A percentile compares a stretch with the other conserved stretches of the same genome.
Evolutionary conservation across 2,797 vertebrate species (phyloP).

Genomic region (Danio tinwini): DNA sequence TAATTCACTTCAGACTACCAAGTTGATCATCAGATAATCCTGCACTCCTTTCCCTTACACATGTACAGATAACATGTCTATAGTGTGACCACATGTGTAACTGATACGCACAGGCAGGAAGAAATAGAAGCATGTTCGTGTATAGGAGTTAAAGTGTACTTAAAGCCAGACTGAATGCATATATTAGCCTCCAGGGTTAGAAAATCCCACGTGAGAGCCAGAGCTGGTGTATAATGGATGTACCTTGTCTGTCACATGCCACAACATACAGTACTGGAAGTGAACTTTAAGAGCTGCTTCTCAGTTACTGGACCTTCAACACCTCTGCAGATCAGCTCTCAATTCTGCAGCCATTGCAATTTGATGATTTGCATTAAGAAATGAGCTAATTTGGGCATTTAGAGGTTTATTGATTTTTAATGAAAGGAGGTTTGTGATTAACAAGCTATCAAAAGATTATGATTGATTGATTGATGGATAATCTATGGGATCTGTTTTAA

Average conservation of each 20-base stretch:
- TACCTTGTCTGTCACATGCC: constrained; percentile 48
- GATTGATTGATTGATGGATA: too few species aligned
- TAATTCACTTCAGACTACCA: neutral
- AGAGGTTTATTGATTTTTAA: neutral
- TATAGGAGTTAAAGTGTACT: neutral
- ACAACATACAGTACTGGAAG: constrained; percentile 5
- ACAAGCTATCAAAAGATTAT: too few species aligned
- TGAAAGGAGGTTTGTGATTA: neutral
- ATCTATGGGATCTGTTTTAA: too few species aligned
- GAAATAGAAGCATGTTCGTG: constrained; percentile 36
- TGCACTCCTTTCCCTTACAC: neutral
- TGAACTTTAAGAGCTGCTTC: constrained; percentile 12
- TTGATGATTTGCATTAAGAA: too few species aligned
- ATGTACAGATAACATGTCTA: neutral
- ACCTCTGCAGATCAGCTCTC: neutral
- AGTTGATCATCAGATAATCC: constrained; percentile 16
- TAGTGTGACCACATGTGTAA: constrained; percentile 42
- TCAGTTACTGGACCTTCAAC: constrained; percentile 16
- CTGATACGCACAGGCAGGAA: constrained; percentile 50
- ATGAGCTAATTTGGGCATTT: neutral
- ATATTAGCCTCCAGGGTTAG: constrained; percentile 57
- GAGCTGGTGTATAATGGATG: constrained; percentile 68
- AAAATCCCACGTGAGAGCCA: constrained; percentile 59
- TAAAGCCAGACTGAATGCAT: neutral
- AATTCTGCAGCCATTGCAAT: neutral